Percentiles rank a stretch among this genome's conserved stretches.
phyloP scores from a whole-genome alignment of 2,888 invertebrate genomes.

The Trachelus tabidus region DNA sequence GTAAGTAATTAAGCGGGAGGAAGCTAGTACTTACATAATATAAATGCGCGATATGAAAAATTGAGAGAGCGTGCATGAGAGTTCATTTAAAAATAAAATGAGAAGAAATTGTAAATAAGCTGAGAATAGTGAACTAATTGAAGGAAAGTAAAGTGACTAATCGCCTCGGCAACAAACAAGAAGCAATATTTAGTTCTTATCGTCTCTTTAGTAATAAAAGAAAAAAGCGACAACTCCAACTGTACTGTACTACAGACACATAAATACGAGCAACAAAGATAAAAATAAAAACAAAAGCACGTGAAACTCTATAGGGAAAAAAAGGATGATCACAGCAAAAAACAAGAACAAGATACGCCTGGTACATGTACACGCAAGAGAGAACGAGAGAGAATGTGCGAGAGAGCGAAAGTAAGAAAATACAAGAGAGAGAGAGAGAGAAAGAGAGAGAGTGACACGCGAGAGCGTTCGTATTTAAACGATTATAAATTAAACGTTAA shows the following conservation, averaged over 20 bases:
- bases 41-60: slow-evolving; percentile 22
- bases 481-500: slow-evolving; percentile 65
- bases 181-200: slow-evolving; percentile 65
- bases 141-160: slow-evolving; percentile 48
- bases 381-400: not conserved
- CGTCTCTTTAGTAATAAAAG: slow-evolving; percentile 50
- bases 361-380: slow-evolving; percentile 49
- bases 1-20: slow-evolving; percentile 11
- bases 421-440: not conserved
- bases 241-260: slow-evolving; percentile 11
- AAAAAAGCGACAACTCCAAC: slow-evolving; percentile 10
- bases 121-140: slow-evolving; percentile 53
- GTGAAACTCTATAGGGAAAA: slow-evolving; percentile 28
- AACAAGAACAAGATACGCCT: slow-evolving; percentile 26
- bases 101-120: slow-evolving; percentile 35
- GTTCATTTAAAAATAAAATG: not conserved
- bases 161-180: slow-evolving; percentile 51
- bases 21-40: slow-evolving; percentile 29
- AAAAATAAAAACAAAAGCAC: slow-evolving; percentile 23
- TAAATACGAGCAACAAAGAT: not conserved
- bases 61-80: slow-evolving; percentile 2
- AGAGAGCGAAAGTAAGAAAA: too few species aligned
- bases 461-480: slow-evolving; percentile 61
- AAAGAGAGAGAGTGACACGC: slow-evolving; percentile 34
- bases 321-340: not conserved